Conservation (phyloP, 2,113 vertebrate genomes). For the Hemibates koningsi region DNA sequence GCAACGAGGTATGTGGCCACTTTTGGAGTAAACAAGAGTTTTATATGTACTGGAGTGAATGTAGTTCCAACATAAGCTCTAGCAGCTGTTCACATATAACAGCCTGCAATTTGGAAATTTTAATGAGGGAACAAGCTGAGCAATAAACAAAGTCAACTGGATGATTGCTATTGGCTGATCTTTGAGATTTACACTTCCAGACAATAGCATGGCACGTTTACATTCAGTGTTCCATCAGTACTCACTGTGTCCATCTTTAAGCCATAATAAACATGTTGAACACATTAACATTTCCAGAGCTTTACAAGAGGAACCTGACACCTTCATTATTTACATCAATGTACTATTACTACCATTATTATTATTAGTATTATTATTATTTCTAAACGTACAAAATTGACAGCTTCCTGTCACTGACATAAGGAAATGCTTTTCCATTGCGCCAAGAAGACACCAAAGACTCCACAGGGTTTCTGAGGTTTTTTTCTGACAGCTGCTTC, state of each 20-base stretch:
- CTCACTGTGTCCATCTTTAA: not conserved
- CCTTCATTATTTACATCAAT: not conserved
- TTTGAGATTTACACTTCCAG: not conserved
- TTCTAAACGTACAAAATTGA: not conserved
- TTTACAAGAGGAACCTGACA: not conserved
- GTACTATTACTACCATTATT: not conserved
- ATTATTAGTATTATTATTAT: not conserved
- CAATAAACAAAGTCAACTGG: slow-evolving; percentile 1
- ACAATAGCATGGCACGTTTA: not conserved
- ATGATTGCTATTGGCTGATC: not conserved
- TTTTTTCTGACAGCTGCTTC: not conserved
- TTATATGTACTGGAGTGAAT: not conserved
- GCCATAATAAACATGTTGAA: not conserved
- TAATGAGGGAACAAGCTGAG: not conserved
- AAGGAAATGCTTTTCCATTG: not conserved
- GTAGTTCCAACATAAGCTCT: not conserved
- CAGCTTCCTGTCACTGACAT: not conserved
- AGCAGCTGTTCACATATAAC: not conserved
- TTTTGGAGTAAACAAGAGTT: not conserved
- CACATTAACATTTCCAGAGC: not conserved
- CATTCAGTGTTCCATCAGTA: not conserved
- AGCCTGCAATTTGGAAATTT: not conserved
- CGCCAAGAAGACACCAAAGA: not conserved
- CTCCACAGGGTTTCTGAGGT: not conserved
- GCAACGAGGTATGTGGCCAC: not conserved